Base-by-base conservation (phyloP, 2,113 vertebrate genomes). In the Podarcis raffonei region DNA sequence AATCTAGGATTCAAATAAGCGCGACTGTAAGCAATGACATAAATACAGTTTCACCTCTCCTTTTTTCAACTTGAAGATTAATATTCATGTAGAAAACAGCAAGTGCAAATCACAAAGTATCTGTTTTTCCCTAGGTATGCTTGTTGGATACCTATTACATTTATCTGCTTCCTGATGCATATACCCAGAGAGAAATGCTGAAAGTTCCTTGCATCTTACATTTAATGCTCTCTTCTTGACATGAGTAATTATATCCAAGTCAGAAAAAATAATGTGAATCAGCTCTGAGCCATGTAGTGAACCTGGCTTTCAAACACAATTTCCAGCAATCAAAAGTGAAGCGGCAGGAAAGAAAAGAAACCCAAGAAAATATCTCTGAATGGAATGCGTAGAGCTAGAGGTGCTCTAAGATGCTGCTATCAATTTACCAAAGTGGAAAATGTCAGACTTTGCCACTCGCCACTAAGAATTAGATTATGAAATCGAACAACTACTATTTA, bases 181-280 rank as follows among this genome's bases (percentile, higher is more conserved):
- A 66, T 39, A 74, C 66, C 6, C 5, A 12, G 57, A 74, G 69
- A 83, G 69, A 87, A 82, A 75, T 12, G 5, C 37, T 69, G 42
- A 53, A 39, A 32, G 69, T 87, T 59, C 57, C 87, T 82, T 62
- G 12, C 37, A 32, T 48, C 39, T 42, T 82, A 82, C 25, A 32
- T 87, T 75, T 75, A 82, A 83, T 2, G n/a, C 69, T 83, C 69
- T 16, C 80, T 76, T 83, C 79, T 88, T 83, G 80, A 88, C 79
- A 88, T 82, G 69, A 83, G 53, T 88, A 88, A 88, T 88, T 88
- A 88, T 88, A 82, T 82, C 79, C 53, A 62, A 82, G 69, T 75
- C 79, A 81, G 68, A 22, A 62, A 87, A 71, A 82, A 42, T 42
- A 87, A 75, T 69, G 86, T 39, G 77, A 87, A 80, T 81, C 86